A percentile compares a stretch with the other conserved stretches of the same genome.
Conservation (phyloP, 1,140 invertebrate genomes). For the Cepaea nemoralis region DNA sequence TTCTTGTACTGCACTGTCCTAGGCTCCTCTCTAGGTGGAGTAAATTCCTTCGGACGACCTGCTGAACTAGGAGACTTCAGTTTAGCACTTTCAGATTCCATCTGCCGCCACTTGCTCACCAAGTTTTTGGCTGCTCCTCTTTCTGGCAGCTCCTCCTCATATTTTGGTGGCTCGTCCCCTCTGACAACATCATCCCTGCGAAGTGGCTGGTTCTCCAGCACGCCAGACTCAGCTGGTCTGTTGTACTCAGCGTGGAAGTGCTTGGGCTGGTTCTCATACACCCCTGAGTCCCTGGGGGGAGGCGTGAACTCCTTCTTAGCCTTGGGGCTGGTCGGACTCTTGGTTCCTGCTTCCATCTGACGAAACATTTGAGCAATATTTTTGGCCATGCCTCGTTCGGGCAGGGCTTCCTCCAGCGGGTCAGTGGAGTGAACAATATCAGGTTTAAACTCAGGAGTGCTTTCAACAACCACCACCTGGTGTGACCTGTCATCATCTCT, state of each 20-base stretch:
- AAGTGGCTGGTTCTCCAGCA: conserved; percentile 62
- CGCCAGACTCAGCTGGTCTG: conserved; percentile 59
- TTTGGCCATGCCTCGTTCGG: conserved; percentile 60
- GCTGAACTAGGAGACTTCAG: conserved; percentile 44
- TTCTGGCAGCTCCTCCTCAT: conserved; percentile 63
- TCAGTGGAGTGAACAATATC: conserved; percentile 57
- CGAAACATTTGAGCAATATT: conserved; percentile 61
- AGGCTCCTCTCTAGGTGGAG: conserved; percentile 60
- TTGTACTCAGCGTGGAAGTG: conserved; percentile 53
- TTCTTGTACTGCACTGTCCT: conserved; percentile 37
- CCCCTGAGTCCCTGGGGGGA: conserved; percentile 51
- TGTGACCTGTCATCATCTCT: conserved; percentile 51
- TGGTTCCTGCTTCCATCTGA: conserved; percentile 51
- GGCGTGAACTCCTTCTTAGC: conserved; percentile 58
- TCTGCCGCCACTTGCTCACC: conserved; percentile 62
- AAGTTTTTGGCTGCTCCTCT: conserved; percentile 64
- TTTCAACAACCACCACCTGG: conserved; percentile 58
- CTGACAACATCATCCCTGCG: conserved; percentile 52
- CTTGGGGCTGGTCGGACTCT: conserved; percentile 44
- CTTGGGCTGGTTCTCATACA: conserved; percentile 61
- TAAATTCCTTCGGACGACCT: conserved; percentile 62
- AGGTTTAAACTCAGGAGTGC: conserved; percentile 51
- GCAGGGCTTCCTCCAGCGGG: conserved; percentile 54
- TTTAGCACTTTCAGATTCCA: conserved; percentile 55
- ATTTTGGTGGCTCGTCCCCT: conserved; percentile 41